Evolutionary conservation across 2,888 invertebrate genomes (phyloP), one percentile per base, ranked within the genome.

Genomic region (Polydrusus cervinus): DNA sequence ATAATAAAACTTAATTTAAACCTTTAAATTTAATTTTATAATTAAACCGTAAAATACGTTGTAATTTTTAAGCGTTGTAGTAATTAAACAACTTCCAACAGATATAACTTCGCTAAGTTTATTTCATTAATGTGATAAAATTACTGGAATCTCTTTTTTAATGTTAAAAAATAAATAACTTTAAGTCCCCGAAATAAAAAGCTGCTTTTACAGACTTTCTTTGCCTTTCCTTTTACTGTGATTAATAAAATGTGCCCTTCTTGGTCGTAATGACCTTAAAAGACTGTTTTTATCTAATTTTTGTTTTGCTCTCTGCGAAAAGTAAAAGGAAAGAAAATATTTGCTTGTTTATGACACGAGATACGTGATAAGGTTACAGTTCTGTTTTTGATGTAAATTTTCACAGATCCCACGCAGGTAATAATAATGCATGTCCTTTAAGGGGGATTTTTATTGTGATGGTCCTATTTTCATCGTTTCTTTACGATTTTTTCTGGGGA

Each of bases 221-320:
- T 53, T 25, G 53, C 53, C 30, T 53, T 53, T n/a, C n/a, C n/a
- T 30, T 53, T 53, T 25, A 8, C 25, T 53, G 25, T 25, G 13
- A 53, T 53, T 53, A 53, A 53, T 53, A 53, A 53, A 51, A 51
- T 51, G 18, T 18, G 20, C 20, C 51, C 51, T 20, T 53, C 11
- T 30, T 53, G 53, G 30, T 16, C 8, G 53, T 53, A 53, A 53
- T 53, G 53, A 20, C 20, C 20, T 20, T 51, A 20, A 51, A 3
- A 51, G 51, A 53, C 53, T 25, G 30, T 25, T 11, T 25, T n/a
- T 16, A 3, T 53, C 25, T 53, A 53, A 53, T 30, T 53, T 51
- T 51, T 25, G 11, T 25, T 11, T 30, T 53, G 30, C 53, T 53
- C 20, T 30, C 20, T n/a, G n/a, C 11, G 8, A 16, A 30, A 30